Evolutionary conservation across 2,797 vertebrate species (phyloP), one percentile per base, ranked within the genome.

Genomic region (Pterois miles): DNA sequence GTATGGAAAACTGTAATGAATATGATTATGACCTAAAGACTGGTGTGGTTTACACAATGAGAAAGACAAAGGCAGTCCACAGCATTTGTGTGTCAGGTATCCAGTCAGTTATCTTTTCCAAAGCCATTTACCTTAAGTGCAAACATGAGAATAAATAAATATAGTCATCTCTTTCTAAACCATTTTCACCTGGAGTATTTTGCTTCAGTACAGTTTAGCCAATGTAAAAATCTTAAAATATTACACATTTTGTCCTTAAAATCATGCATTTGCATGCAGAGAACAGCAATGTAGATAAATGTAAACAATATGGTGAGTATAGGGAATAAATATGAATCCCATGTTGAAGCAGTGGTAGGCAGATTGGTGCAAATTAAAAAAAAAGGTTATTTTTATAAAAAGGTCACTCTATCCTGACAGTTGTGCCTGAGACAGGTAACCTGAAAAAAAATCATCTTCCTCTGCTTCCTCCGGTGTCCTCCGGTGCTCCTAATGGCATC

Each of bases 1-100:
- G 84, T 80, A 84, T 85, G 46, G 73, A 80, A 71, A 63, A 74
- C 71, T 80, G 71, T 74, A 76, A 86, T 87, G 81, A 83, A 83
- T 81, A 81, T 77, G 71, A 87, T 80, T 73, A 83, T 3, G 29
- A 80, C 54, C 53, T 68, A 67, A 81, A 76, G 59, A 74, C 76
- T 66, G 40, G 12, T 50, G 65, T 63, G 71, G 76, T 84, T 81
- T 76, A 71, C 3, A 2, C 66, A 72, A 77, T 81, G 79, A 84
- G 60, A 14, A n/a, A 77, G 62, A 77, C 68, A 83, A 77, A 66
- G 33, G 25, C 38, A 38, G 38, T 36, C 40, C 22, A 8, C 11
- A 50, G 11, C 9, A 36, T 65, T 52, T 76, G 23, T 65, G 16
- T 59, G 5, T 36, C 20, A 66, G 59, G 31, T 72, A 36, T 67